A percentile compares a stretch with the other conserved stretches of the same genome.
phyloP scores from a whole-genome alignment of 2,797 vertebrate genomes.

The Notolepis coatsorum region DNA sequence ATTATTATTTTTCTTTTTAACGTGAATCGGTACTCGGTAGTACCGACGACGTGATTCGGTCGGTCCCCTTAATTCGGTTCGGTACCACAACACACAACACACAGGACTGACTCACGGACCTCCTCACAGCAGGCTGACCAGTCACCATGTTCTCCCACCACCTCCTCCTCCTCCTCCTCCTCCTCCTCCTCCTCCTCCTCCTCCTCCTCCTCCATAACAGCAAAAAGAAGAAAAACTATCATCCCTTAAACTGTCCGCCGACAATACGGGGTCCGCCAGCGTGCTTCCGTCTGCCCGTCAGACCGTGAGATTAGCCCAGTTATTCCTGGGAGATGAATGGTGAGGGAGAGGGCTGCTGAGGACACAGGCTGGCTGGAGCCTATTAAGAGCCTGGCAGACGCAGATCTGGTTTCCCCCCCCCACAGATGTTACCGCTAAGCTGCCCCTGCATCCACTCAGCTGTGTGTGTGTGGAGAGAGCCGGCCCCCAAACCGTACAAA shows the following conservation, averaged over 20 bases:
- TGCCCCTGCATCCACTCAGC: no score
- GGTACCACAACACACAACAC: no score
- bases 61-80: no score
- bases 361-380: conserved; percentile 31
- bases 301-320: conserved; percentile 72
- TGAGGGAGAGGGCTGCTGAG: conserved; percentile 34
- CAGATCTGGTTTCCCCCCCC: not conserved
- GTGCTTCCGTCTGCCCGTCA: conserved; percentile 63
- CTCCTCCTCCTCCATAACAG: conserved; percentile 28
- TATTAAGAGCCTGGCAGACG: not conserved
- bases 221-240: no score
- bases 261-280: conserved; percentile 19
- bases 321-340: conserved; percentile 49
- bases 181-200: conserved; percentile 10
- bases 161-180: conserved; percentile 21
- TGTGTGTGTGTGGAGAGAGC: no score
- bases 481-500: no score
- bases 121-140: no score
- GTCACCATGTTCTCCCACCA: conserved; percentile 34
- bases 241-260: conserved; percentile 31
- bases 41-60: no score
- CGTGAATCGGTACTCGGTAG: no score
- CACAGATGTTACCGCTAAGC: conserved; percentile 43
- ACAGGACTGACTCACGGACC: no score
- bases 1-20: no score